phyloP scores from a whole-genome alignment of 1,140 invertebrate genomes.

The Musca vetustissima region DNA sequence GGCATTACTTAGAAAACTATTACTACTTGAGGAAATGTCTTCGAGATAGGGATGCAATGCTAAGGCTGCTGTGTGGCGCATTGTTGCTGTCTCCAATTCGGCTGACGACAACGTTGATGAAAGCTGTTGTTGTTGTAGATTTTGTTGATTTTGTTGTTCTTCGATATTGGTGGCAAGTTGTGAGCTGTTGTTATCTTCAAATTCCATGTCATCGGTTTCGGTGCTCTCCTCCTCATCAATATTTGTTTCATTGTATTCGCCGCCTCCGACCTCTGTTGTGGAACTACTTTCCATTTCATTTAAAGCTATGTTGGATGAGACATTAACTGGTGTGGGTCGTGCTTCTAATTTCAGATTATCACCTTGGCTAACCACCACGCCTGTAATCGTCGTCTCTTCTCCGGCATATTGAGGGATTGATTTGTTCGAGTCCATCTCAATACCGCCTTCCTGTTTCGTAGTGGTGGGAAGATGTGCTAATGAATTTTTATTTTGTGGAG shows the following conservation, averaged over 20 bases:
- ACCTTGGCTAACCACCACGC: slow-evolving; percentile 3
- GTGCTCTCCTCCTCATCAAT: neutral
- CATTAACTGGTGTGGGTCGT: neutral
- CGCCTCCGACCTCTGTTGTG: neutral
- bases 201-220: neutral
- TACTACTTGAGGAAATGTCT: slow-evolving; percentile 15
- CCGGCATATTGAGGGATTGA: too few species aligned
- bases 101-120: neutral
- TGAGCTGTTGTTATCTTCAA: neutral
- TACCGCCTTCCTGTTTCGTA: too few species aligned
- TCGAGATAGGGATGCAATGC: slow-evolving; percentile 12
- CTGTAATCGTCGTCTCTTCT: neutral
- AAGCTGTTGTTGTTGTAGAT: slow-evolving; percentile 34
- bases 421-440: too few species aligned
- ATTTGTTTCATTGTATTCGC: neutral
- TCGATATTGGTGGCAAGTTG: slow-evolving; percentile 26
- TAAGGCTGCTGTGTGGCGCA: slow-evolving; percentile 13
- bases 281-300: neutral
- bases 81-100: neutral
- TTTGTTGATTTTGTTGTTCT: slow-evolving; percentile 47
- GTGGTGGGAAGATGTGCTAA: too few species aligned
- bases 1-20: slow-evolving; percentile 16
- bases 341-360: slow-evolving; percentile 15
- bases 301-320: neutral
- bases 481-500: too few species aligned